phyloP scores from a whole-genome alignment of 2,888 invertebrate genomes.

The Prostheceraeus crozeri region DNA sequence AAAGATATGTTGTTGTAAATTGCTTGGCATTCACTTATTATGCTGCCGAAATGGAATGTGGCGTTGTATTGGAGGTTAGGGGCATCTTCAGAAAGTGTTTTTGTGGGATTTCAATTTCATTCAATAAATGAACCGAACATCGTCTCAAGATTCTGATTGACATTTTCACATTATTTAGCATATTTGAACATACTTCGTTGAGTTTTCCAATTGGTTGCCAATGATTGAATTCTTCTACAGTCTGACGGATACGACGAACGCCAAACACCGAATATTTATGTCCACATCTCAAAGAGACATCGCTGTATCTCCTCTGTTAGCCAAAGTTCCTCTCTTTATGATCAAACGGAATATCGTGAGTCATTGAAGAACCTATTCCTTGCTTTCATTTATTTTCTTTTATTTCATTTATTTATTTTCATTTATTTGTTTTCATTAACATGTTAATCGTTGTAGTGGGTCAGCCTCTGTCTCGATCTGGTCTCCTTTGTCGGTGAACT shows the following conservation, averaged over 20 bases:
- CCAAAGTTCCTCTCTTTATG: slow-evolving; percentile 49
- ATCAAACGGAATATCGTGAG: slow-evolving; percentile 41
- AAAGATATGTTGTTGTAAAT: too few species aligned
- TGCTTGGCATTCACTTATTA: too few species aligned
- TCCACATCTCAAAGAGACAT: slow-evolving; percentile 53
- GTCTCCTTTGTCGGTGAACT: slow-evolving; percentile 50
- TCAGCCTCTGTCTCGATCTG: slow-evolving; percentile 53
- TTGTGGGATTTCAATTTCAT: too few species aligned
- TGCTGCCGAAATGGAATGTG: too few species aligned
- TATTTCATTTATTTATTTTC: slow-evolving; percentile 12
- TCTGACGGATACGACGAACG: slow-evolving; percentile 48
- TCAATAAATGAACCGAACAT: too few species aligned
- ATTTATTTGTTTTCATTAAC: neutral
- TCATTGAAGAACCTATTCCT: neutral
- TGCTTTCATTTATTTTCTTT: neutral
- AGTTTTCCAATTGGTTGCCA: too few species aligned
- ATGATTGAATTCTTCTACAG: slow-evolving; percentile 44
- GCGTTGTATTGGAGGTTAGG: too few species aligned
- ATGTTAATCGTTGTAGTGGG: slow-evolving; percentile 47
- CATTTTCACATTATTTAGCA: too few species aligned
- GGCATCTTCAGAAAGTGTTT: too few species aligned
- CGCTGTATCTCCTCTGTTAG: slow-evolving; percentile 50
- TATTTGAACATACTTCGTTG: too few species aligned
- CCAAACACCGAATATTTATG: slow-evolving; percentile 49
- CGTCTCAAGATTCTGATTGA: too few species aligned